These are phyloP conservation scores for Microplitis demolitor DNA, from an alignment of 1,140 invertebrate species.

Conservation along the genomic window DNA sequence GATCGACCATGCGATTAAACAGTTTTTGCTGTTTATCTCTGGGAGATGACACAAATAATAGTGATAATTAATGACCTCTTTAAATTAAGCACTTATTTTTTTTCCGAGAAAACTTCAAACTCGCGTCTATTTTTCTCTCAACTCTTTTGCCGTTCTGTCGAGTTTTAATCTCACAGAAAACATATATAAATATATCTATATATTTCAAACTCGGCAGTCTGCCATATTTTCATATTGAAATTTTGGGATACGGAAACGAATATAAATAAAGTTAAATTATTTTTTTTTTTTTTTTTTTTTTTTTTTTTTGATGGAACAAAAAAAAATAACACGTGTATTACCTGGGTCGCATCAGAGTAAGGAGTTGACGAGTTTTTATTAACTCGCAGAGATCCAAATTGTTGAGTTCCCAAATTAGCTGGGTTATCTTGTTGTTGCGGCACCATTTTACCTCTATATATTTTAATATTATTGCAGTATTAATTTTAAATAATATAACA, in stretches of 20 bases:
- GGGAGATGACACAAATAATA: no score
- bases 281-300: no score
- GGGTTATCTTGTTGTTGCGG: slow-evolving; percentile 67
- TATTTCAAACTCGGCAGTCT: slow-evolving; percentile 15
- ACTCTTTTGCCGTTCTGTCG: no score
- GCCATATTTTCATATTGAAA: neutral
- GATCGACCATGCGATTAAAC: no score
- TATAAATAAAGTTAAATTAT: neutral
- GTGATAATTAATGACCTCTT: no score
- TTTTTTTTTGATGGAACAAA: neutral
- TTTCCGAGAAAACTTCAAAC: no score
- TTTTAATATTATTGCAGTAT: slow-evolving; percentile 11
- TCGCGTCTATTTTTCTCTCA: no score
- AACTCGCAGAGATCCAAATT: slow-evolving; percentile 86
- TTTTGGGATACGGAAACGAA: neutral
- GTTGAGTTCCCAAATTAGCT: slow-evolving; percentile 57
- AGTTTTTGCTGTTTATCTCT: no score
- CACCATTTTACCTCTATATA: slow-evolving; percentile 60
- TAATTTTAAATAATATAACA: neutral
- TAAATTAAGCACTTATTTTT: no score
- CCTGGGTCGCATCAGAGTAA: slow-evolving; percentile 95
- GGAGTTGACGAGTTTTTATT: slow-evolving; percentile 90
- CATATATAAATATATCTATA: no score
- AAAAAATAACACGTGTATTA: slow-evolving; percentile 50
- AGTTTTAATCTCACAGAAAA: no score